Evolutionary conservation across 1,140 invertebrate species (phyloP), one percentile per base, ranked within the genome.

Genomic region (Berghia stephanieae): DNA sequence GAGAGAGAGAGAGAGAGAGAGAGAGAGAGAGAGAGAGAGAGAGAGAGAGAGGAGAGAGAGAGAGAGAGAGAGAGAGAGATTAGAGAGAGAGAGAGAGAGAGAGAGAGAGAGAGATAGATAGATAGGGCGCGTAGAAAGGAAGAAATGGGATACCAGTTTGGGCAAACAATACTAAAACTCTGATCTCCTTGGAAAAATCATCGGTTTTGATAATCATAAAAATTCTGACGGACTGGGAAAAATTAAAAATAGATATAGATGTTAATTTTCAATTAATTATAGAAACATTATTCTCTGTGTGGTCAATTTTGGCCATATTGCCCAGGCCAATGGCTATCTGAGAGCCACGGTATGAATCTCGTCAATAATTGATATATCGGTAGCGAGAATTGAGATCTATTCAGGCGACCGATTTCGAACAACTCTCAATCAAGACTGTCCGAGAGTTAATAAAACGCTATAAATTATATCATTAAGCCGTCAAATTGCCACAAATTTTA

Each of bases 21-120:
- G 55, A 60, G 55, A 60, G 55, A n/a, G 55, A 60, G 55, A 60
- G 21, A n/a, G 55, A 60, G 55, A 60, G 55, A 60, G 55, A 60
- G 55, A n/a, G 55, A 31, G 34, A 31, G 34, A 31, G 34, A 31
- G n/a, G 55, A 60, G n/a, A 60, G 6, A 60, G 55, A 60, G 55
- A 60, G n/a, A 60, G n/a, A 5, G 55, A 60, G 34, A 10, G 55
- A 60, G 55, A 10, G 55, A 60, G 6, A 8, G n/a, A 60, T 24
- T 24, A 24, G 5, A 5, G 34, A 24, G 34, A 60, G 55, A 60
- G n/a, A 60, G 55, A 60, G 55, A 60, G 34, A 24, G 6, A 24
- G n/a, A 60, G 21, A 5, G 21, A 60, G n/a, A 10, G 55, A n/a
- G 55, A 60, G 5, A 60, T 24, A 60, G 6, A 60, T 21, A 10